phyloP scores from a whole-genome alignment of 2,888 invertebrate genomes.

The Eugnorisma glareosa region DNA sequence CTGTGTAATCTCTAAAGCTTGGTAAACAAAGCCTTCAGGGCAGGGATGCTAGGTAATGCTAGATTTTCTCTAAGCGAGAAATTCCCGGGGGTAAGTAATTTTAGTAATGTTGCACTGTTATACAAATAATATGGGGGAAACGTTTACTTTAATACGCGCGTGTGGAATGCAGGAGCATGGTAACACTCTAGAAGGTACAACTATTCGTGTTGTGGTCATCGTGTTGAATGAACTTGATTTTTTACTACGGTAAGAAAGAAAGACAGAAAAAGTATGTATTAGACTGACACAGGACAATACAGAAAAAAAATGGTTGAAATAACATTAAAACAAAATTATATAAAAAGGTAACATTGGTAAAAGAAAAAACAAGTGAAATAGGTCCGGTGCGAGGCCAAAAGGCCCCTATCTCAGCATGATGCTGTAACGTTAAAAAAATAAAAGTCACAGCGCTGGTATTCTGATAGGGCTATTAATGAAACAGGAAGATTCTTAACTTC shows the following conservation, averaged over 20 bases:
- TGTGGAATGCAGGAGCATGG: background rate
- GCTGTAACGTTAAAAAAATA: too few species aligned
- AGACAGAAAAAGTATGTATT: too few species aligned
- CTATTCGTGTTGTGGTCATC: conserved; percentile 6
- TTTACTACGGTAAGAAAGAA: too few species aligned
- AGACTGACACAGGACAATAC: too few species aligned
- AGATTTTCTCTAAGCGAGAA: conserved; percentile 18
- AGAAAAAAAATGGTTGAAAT: too few species aligned
- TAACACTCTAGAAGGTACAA: background rate
- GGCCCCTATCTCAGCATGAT: too few species aligned
- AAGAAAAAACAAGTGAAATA: too few species aligned
- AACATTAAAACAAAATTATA: too few species aligned
- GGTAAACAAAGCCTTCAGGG: conserved; percentile 40
- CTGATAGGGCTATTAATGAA: background rate
- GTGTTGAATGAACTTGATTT: background rate
- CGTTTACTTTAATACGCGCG: conserved; percentile 37
- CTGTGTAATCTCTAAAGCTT: conserved; percentile 31
- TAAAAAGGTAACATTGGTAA: too few species aligned
- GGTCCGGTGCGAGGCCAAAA: too few species aligned
- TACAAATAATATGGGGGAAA: conserved; percentile 29
- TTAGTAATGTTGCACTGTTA: conserved; percentile 20
- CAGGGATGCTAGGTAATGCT: conserved; percentile 21
- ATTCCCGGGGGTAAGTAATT: conserved; percentile 34
- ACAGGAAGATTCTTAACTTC: too few species aligned
- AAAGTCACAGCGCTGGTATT: too few species aligned